These are phyloP conservation scores for Nematostella vectensis DNA, from an alignment of 92 coral and sea anemone species.

Conservation along the genomic window DNA sequence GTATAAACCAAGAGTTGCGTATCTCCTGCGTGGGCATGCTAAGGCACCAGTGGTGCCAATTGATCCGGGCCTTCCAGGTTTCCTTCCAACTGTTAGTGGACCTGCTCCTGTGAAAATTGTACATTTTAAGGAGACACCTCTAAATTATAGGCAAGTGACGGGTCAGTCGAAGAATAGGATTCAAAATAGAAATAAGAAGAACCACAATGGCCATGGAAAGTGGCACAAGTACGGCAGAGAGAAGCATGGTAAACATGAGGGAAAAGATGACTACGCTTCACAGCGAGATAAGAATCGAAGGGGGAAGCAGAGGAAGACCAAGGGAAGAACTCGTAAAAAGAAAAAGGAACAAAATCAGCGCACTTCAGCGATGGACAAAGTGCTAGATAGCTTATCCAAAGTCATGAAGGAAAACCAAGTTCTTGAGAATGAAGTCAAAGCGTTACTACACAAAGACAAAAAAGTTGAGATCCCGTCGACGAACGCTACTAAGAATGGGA, in stretches of 20 bases:
- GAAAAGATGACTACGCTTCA: too few relatives aligned
- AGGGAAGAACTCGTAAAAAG: background rate
- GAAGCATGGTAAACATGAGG: too few relatives aligned
- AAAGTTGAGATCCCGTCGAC: background rate
- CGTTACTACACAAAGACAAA: constrained; percentile 17
- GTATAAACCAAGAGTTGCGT: constrained; percentile 72
- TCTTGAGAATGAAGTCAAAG: constrained; percentile 50
- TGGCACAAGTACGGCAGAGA: too few relatives aligned
- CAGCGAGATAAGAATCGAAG: too few relatives aligned
- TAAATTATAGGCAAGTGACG: background rate
- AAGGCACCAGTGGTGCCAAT: constrained; percentile 26
- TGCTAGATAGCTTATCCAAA: constrained; percentile 35
- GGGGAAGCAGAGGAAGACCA: background rate
- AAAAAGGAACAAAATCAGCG: background rate
- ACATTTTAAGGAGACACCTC: constrained; percentile 37
- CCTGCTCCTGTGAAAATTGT: constrained; percentile 48
- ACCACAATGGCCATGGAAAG: constrained; percentile 5
- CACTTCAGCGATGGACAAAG: constrained; percentile 30
- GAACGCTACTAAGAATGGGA: background rate
- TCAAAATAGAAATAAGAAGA: background rate
- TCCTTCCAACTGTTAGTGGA: constrained; percentile 8
- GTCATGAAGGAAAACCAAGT: constrained; percentile 50
- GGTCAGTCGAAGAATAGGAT: background rate
- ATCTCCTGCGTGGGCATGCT: constrained; percentile 56
- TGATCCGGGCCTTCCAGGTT: constrained; percentile 11